phyloP scores from a whole-genome alignment of 1,140 invertebrate genomes.

The Caerostris darwini region DNA sequence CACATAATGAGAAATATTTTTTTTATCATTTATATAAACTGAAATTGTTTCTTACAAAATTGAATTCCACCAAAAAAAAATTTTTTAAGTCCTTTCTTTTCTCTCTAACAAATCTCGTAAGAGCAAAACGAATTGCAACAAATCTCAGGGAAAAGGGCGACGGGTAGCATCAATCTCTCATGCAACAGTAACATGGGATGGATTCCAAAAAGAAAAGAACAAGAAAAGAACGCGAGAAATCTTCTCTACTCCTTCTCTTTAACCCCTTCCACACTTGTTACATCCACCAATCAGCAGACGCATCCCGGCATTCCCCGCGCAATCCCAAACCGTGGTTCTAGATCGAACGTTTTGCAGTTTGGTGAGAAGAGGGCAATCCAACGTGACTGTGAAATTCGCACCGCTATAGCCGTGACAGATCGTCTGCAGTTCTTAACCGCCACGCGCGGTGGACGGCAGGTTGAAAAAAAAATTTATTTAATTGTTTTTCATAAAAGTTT shows the following conservation, averaged over 20 bases:
- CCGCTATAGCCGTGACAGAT: neutral
- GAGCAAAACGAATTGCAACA: neutral
- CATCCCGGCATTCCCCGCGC: constrained; percentile 59
- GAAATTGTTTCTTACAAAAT: too few species aligned
- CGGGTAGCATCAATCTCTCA: constrained; percentile 50
- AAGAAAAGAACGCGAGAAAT: neutral
- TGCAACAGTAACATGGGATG: constrained; percentile 57
- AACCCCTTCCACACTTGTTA: constrained; percentile 73
- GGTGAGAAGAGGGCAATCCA: constrained; percentile 10
- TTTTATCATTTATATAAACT: too few species aligned
- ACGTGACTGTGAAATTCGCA: neutral
- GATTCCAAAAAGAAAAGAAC: constrained; percentile 18
- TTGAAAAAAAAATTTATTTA: neutral
- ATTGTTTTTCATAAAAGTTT: neutral
- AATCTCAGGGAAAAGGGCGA: neutral
- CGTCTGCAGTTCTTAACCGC: neutral
- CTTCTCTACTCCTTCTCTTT: constrained; percentile 21
- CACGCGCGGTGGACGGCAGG: neutral
- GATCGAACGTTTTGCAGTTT: constrained; percentile 27
- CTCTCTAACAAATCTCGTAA: neutral
- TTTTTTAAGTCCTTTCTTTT: too few species aligned
- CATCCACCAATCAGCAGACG: constrained; percentile 66
- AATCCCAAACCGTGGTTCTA: constrained; percentile 9
- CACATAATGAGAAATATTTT: too few species aligned
- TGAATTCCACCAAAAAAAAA: too few species aligned